Base-by-base conservation (phyloP, 2,113 vertebrate species). In the Lepidothrix coronata region DNA sequence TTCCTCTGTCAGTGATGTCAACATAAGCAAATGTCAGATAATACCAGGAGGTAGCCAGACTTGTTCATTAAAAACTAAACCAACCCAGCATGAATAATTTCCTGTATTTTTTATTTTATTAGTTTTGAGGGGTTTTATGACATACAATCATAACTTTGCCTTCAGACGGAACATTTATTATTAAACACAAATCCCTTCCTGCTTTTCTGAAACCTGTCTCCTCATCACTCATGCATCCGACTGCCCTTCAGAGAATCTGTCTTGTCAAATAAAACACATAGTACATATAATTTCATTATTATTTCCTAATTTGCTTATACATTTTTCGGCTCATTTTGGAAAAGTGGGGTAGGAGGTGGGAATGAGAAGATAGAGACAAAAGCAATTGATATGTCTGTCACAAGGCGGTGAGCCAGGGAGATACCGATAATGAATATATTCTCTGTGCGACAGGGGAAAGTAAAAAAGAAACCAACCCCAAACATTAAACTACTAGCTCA, bases 291-390 rank as follows among this genome's bases (percentile, higher is more conserved):
- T 61, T 94, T 97, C 33, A 94, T 95, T 96, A 91, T 88, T 92
- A 91, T 93, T 93, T 94, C 61, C 74, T 88, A 76, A 95, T 95
- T 96, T 93, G 24, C 57, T 89, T 96, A 78, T 78, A 49, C 30
- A 89, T 18, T 94, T 82, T 94, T 80, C 59, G 92, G 52, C 28
- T 94, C 46, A 39, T 78, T 95, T 85, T 85, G 49, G 61, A 88
- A 95, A 88, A 94, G 54, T 72, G 37, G 30, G 23, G 11, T 61
- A 54, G 58, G 52, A 58, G 30, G 17, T 48, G 30, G 21, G 30
- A 33, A 79, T 77, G 22, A 70, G 77, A 71, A 75, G 37, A 54
- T 2, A 68, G 67, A 89, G 27, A 51, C 49, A 89, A 95, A 89
- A 71, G 27, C 30, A 72, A 63, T 59, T 94, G 52, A 68, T 88